Base-by-base conservation (phyloP, 2,888 invertebrate species). In the Mythimna lalbum region DNA sequence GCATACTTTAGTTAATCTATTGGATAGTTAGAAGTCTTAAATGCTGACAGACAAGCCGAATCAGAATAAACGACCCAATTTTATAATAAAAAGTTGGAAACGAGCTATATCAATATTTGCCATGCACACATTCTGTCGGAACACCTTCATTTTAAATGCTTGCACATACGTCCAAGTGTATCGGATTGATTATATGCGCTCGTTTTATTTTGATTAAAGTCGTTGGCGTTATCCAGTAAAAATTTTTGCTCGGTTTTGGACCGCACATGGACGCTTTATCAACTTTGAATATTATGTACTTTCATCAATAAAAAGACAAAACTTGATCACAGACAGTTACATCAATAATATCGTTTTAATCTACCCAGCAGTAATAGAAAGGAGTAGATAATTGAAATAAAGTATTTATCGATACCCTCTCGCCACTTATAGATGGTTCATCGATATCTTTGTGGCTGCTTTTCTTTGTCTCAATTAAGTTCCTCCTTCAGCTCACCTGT, bases 61-160 rank as follows among this genome's bases (percentile, higher is more conserved):
- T 7, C 33, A 12, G 9, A 9, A 21, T 47, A 47, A 36, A 27
- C n/a, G 5, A 59, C 49, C 10, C 19, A 53, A 19, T 21, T 63
- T 68, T 49, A 57, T 61, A 53, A 47, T 56, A 23, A 19, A 5
- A 14, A 21, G 5, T 5, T 64, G 39, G 21, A 55, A 27, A 39
- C 27, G n/a, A 49, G 3, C 39, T 49, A 56, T n/a, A n/a, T 50
- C 31, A 73, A 73, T 59, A 59, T 43, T 71, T 69, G 19, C 21
- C 19, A 31, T 49, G 49, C 21, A 23, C 33, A 63, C 19, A 62
- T n/a, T 39, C 7, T 63, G n/a, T n/a, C 50, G 7, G 14, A 53
- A 36, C n/a, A 50, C 19, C 43, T 43, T 6, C 43, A 43, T 19
- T 43, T 50, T 39, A 43, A 59, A 63, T 31, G n/a, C 4, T 6